Percentiles rank a stretch among this genome's conserved stretches.
These are phyloP conservation scores for Pampus argenteus DNA, from an alignment of 2,797 vertebrate genomes.

Conservation along the genomic window DNA sequence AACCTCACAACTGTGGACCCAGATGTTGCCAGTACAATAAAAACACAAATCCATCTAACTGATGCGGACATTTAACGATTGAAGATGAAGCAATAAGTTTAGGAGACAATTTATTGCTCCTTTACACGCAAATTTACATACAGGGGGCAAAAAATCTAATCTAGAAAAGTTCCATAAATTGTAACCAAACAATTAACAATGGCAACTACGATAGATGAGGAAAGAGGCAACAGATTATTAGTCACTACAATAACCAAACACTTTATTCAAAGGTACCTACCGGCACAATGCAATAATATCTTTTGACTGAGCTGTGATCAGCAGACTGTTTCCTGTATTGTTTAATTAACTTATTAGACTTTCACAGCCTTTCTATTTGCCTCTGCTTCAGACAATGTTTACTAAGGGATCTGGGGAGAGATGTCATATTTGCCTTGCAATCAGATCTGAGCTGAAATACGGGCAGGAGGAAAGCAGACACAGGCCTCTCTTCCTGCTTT, in stretches of 20 bases:
- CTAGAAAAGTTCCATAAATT: no score
- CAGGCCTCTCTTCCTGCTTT: slow-evolving; percentile 63
- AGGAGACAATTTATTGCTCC: not conserved
- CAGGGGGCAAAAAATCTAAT: no score
- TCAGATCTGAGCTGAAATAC: slow-evolving; percentile 80
- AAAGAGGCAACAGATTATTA: not conserved
- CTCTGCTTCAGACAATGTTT: slow-evolving; percentile 72
- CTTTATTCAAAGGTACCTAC: slow-evolving; percentile 10
- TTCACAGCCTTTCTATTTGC: slow-evolving; percentile 65
- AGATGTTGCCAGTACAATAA: slow-evolving; percentile 79
- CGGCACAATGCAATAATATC: slow-evolving; percentile 43
- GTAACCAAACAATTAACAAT: no score
- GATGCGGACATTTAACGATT: slow-evolving; percentile 43
- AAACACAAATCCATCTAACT: slow-evolving; percentile 62
- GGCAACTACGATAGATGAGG: no score
- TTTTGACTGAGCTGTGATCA: slow-evolving; percentile 48
- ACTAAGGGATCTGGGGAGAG: slow-evolving; percentile 73
- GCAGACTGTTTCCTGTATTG: slow-evolving; percentile 52
- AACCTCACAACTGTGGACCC: slow-evolving; percentile 76
- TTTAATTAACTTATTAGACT: slow-evolving; percentile 76
- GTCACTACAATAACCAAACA: not conserved
- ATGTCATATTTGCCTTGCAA: slow-evolving; percentile 84
- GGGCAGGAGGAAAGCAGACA: slow-evolving; percentile 50
- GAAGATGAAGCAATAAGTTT: slow-evolving; percentile 25
- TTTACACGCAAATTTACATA: slow-evolving; percentile 1